Conservation (phyloP, 1,140 invertebrate species). For the Drosophila tani region DNA sequence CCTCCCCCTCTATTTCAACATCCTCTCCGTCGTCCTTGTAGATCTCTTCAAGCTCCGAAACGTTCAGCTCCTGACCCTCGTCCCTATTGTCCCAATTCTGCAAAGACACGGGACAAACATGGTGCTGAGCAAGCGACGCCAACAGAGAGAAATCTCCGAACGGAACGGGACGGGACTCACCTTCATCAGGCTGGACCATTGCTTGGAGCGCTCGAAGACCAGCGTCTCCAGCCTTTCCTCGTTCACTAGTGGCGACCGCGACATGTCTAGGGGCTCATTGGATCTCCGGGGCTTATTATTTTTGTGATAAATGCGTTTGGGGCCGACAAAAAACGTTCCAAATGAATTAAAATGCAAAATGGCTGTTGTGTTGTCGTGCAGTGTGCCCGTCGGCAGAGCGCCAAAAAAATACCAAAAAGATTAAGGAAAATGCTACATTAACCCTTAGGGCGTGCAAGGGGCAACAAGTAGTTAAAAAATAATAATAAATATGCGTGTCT, state of each 20-base stretch:
- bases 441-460: neutral
- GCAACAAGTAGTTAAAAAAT: too few relatives aligned
- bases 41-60: conserved; percentile 34
- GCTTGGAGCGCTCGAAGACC: conserved; percentile 58
- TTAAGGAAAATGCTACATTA: neutral
- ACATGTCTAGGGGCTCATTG: conserved; percentile 30
- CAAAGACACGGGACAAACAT: neutral
- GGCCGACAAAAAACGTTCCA: neutral
- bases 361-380: conserved; percentile 9
- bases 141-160: neutral
- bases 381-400: conserved; percentile 10
- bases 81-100: conserved; percentile 17
- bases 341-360: conserved; percentile 28
- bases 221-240: conserved; percentile 54
- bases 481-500: too few relatives aligned
- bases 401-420: conserved; percentile 12
- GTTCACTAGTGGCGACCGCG: conserved; percentile 24
- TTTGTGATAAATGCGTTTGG: neutral
- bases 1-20: neutral
- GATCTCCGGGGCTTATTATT: neutral
- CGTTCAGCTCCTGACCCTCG: conserved; percentile 17
- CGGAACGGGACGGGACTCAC: conserved; percentile 9
- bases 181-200: conserved; percentile 51
- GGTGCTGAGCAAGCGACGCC: conserved; percentile 7
- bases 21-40: conserved; percentile 28